These are phyloP conservation scores for Urosaurus nigricauda DNA, from an alignment of 2,797 vertebrate genomes.

Conservation along the genomic window DNA sequence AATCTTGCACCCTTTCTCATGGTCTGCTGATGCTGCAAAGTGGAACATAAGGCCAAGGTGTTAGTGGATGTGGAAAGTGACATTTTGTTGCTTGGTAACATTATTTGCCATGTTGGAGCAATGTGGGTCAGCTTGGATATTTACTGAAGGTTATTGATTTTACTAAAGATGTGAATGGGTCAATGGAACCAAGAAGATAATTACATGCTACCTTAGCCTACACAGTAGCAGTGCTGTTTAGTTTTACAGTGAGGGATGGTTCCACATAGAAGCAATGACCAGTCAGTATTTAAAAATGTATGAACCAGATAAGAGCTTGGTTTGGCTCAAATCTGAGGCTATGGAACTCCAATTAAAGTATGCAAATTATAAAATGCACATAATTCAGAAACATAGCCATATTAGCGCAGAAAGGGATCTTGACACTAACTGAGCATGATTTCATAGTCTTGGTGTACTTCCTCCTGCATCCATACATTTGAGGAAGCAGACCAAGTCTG, in stretches of 20 bases:
- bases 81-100: background rate
- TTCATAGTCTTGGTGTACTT: too few species aligned
- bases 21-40: background rate
- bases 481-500: too few species aligned
- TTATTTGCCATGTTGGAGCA: background rate
- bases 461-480: too few species aligned
- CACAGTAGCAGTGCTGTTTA: background rate
- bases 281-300: background rate
- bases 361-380: background rate
- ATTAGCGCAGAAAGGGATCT: too few species aligned
- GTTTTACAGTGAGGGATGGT: background rate
- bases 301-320: background rate
- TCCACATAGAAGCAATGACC: background rate
- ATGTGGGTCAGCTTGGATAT: background rate
- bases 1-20: background rate
- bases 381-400: too few species aligned
- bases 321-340: background rate
- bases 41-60: background rate
- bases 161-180: background rate
- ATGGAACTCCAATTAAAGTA: background rate
- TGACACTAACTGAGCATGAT: too few species aligned
- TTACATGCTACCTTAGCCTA: background rate
- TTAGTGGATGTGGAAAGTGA: background rate
- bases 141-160: background rate
- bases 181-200: background rate